phyloP scores from a whole-genome alignment of 2,113 vertebrate genomes.

The Cheilinus undulatus region DNA sequence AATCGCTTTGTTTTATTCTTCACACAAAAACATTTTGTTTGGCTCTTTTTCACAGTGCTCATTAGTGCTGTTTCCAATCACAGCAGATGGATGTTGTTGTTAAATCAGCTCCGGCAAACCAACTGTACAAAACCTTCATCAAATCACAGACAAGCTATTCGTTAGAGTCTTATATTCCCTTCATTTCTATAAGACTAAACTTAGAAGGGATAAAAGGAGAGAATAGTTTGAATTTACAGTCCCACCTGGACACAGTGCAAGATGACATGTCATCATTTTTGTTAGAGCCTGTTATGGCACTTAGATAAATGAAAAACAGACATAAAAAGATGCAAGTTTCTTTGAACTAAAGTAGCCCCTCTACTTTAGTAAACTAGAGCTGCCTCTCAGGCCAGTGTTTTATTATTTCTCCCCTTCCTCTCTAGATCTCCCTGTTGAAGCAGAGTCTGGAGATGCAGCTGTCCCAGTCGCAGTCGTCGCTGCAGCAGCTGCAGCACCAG shows the following conservation, averaged over 20 bases:
- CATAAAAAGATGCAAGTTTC: too few relatives aligned
- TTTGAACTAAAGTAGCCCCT: too few relatives aligned
- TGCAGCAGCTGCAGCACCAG: conserved; percentile 97
- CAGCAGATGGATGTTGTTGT: not conserved
- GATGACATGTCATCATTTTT: too few relatives aligned
- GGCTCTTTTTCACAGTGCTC: not conserved
- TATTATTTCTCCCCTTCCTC: not conserved
- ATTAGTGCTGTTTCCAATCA: not conserved
- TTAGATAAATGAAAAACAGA: too few relatives aligned
- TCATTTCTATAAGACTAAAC: not conserved
- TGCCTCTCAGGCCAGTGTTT: too few relatives aligned
- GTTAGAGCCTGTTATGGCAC: too few relatives aligned
- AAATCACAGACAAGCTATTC: not conserved
- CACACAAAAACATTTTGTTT: not conserved
- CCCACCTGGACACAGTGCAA: too few relatives aligned
- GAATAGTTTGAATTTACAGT: too few relatives aligned
- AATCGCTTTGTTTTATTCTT: not conserved
- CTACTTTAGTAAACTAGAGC: too few relatives aligned
- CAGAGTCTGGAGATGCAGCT: conserved; percentile 99
- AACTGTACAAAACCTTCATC: not conserved
- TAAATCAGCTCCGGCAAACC: not conserved
- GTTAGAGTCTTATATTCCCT: not conserved
- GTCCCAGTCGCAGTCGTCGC: conserved; percentile 95
- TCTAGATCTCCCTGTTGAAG: conserved; percentile 95
- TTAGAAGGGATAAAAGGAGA: not conserved